Evolutionary conservation across 2,797 vertebrate genomes (phyloP), one percentile per base, ranked within the genome.

Genomic region (Rousettus madagascariensis): DNA sequence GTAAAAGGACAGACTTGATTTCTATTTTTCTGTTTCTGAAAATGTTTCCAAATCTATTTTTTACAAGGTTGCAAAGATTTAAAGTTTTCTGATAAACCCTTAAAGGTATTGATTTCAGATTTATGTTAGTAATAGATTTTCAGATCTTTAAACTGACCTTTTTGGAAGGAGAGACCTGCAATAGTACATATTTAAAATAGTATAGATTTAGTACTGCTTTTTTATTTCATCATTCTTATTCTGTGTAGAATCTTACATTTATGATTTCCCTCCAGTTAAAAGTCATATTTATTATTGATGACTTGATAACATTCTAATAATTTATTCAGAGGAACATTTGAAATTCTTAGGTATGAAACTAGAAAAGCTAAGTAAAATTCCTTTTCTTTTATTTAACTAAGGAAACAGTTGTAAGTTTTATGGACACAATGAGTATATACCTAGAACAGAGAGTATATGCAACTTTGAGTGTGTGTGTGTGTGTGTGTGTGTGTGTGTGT

Each of bases 351-450:
- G 5, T 83, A 55, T 89, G 49, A 91, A 90, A 53, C 38, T 12
- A 66, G 77, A 66, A 90, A 20, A 86, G 33, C 28, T 51, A 91
- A 43, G 10, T 75, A 24, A 90, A 94, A 77, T 30, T 95, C 0
- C 86, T 95, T 78, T 75, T 75, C 11, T 75, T 89, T 82, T 80
- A 63, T 78, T 94, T 80, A 72, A 66, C 16, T 51, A 90, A 87
- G 66, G 84, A 93, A 82, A 61, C 78, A 69, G 59, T 74, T 95
- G 68, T 33, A 71, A 92, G 55, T 84, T 77, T 46, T 69, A 41
- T 15, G 41, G 20, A 17, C 65, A 55, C 49, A 36, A 36, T 79
- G 51, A 74, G 15, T 16, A 10, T 43, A 24, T 55, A 71, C 16
- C 51, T 43, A 41, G 28, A 30, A 33, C 36, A 68, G 78, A 90